A percentile compares a stretch with the other conserved stretches of the same genome.
Conservation (phyloP, 53 echinoderm and acorn worm genomes). For the Antedon mediterranea region DNA sequence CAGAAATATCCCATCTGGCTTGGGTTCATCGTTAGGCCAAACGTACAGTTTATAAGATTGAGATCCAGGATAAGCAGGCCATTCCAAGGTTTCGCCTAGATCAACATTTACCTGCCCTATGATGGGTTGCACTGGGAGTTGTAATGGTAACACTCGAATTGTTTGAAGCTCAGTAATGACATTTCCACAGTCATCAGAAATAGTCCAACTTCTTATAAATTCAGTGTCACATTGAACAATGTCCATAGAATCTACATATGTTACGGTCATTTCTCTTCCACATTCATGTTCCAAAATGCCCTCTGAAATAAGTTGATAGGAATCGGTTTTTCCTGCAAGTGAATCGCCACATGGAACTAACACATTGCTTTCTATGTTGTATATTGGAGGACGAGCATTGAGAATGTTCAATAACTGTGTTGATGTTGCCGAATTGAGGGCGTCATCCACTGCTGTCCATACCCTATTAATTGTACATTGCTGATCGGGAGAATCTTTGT, state of each 20-base stretch:
- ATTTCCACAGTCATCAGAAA: conserved; percentile 14
- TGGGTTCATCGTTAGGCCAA: conserved; percentile 3
- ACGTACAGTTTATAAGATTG: not conserved
- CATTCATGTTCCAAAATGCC: conserved; percentile 3
- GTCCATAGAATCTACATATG: conserved; percentile 6
- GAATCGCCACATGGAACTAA: conserved; percentile 15
- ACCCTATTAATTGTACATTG: conserved; percentile 6
- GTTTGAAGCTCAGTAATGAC: not conserved
- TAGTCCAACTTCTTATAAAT: conserved; percentile 9
- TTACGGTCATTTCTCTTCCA: conserved; percentile 1
- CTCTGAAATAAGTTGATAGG: not conserved
- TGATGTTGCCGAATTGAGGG: not conserved
- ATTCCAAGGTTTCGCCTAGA: not conserved
- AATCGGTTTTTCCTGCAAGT: not conserved
- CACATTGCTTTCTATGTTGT: not conserved
- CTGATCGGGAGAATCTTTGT: not conserved
- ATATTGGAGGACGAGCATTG: conserved; percentile 4
- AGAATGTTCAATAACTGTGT: not conserved
- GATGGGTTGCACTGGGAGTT: conserved; percentile 3
- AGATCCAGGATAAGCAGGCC: conserved; percentile 15
- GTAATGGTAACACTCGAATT: conserved; percentile 1
- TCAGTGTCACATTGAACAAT: not conserved
- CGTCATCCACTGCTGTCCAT: conserved; percentile 9
- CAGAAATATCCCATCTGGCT: not conserved
- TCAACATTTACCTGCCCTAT: conserved; percentile 8